Conservation (phyloP, 1,140 invertebrate genomes). For the Pectinophora gossypiella region DNA sequence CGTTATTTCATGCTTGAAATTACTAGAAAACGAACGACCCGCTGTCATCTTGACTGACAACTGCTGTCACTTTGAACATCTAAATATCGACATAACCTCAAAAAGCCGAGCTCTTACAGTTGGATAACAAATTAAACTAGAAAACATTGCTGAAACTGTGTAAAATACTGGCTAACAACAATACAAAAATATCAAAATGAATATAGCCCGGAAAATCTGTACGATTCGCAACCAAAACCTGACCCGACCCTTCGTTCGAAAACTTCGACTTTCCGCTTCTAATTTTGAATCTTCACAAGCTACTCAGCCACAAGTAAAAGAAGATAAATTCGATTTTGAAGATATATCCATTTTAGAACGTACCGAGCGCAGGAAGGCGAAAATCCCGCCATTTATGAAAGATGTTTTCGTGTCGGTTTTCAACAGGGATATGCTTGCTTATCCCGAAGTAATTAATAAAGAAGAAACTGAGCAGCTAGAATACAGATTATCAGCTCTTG, state of each 20-base stretch:
- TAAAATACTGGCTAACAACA: no score
- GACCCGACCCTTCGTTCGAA: slow-evolving; percentile 39
- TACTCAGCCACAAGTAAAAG: slow-evolving; percentile 51
- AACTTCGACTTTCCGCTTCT: slow-evolving; percentile 36
- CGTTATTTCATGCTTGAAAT: no score
- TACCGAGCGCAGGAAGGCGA: slow-evolving; percentile 40
- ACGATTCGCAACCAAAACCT: slow-evolving; percentile 37
- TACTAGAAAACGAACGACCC: no score
- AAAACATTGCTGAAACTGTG: no score
- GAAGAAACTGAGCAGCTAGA: slow-evolving; percentile 80
- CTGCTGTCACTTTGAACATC: no score
- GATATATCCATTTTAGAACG: slow-evolving; percentile 58
- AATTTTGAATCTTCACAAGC: slow-evolving; percentile 36
- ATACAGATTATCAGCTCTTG: slow-evolving; percentile 74
- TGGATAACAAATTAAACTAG: no score
- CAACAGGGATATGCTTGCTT: slow-evolving; percentile 78
- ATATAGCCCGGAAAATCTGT: slow-evolving; percentile 53
- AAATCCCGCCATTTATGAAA: slow-evolving; percentile 78
- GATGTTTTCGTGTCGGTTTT: slow-evolving; percentile 78
- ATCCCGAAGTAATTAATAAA: slow-evolving; percentile 80
- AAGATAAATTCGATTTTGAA: slow-evolving; percentile 65
- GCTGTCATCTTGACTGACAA: no score
- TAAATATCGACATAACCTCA: no score
- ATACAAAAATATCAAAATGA: no score
- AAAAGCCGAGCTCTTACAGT: no score